phyloP scores from a whole-genome alignment of 2,888 invertebrate genomes.

The Yponomeuta malinellus region DNA sequence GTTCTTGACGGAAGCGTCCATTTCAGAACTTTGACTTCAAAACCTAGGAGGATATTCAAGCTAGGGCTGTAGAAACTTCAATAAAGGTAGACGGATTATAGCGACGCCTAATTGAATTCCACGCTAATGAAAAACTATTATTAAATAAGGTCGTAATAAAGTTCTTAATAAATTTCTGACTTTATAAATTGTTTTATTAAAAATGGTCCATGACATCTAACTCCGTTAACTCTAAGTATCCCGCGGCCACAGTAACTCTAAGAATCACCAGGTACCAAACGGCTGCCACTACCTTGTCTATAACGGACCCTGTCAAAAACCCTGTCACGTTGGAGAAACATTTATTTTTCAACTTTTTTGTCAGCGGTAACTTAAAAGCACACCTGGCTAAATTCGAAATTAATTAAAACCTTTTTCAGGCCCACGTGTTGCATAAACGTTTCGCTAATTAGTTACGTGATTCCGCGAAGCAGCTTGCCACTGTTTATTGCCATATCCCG shows the following conservation, averaged over 20 bases:
- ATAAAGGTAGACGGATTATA: neutral
- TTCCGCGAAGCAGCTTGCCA: neutral
- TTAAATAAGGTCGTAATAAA: neutral
- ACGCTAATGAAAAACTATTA: neutral
- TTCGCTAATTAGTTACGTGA: neutral
- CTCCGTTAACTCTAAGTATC: too few species aligned
- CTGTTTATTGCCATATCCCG: constrained; percentile 2
- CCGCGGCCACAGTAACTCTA: too few species aligned
- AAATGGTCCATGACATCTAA: too few species aligned
- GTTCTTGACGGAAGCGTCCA: neutral
- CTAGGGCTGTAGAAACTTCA: neutral
- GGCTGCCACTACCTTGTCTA: too few species aligned
- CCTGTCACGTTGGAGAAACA: too few species aligned
- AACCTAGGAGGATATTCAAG: neutral
- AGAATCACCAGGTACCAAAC: too few species aligned
- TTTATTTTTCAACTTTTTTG: too few species aligned
- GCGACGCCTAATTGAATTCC: neutral
- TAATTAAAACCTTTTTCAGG: neutral
- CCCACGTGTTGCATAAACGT: neutral
- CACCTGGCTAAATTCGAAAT: neutral
- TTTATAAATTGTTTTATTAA: too few species aligned
- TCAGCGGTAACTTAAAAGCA: neutral
- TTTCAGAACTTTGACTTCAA: neutral
- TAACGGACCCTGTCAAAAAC: too few species aligned
- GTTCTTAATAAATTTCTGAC: neutral